Percentiles rank a stretch among this genome's conserved stretches.
Evolutionary conservation across 2,113 vertebrate species (phyloP).

Genomic region (Micromys minutus): DNA sequence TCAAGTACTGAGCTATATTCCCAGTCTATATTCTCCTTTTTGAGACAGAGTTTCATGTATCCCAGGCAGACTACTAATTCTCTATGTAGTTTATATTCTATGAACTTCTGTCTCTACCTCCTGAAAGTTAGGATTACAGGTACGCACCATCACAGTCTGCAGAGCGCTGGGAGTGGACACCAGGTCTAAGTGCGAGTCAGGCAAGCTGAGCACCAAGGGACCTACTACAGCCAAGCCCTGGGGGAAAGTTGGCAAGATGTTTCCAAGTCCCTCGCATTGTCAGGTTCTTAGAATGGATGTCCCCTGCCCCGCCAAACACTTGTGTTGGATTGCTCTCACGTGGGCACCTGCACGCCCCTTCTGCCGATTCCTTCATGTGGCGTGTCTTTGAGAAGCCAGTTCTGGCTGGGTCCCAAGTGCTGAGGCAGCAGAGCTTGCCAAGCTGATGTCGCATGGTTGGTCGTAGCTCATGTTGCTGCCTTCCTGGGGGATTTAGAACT

Average conservation of each 20-base stretch:
- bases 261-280: not conserved
- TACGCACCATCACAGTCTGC: not conserved
- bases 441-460: rapidly evolving
- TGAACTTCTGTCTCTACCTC: not conserved
- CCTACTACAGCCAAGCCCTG: not conserved
- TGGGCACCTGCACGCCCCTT: rapidly evolving
- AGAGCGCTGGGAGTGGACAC: not conserved
- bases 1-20: not conserved
- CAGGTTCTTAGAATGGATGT: not conserved
- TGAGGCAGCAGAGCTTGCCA: not conserved
- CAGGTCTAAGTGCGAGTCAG: not conserved
- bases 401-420: conserved; percentile 3
- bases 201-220: not conserved
- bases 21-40: too few relatives aligned
- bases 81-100: not conserved
- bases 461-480: not conserved
- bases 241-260: not conserved
- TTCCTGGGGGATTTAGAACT: not conserved
- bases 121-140: not conserved
- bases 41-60: not conserved
- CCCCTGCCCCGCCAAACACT: not conserved
- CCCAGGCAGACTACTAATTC: not conserved
- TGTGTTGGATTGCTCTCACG: rapidly evolving
- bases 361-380: not conserved
- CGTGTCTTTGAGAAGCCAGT: not conserved